Base-by-base conservation (phyloP, 2,113 vertebrate genomes). In the Martes martes region DNA sequence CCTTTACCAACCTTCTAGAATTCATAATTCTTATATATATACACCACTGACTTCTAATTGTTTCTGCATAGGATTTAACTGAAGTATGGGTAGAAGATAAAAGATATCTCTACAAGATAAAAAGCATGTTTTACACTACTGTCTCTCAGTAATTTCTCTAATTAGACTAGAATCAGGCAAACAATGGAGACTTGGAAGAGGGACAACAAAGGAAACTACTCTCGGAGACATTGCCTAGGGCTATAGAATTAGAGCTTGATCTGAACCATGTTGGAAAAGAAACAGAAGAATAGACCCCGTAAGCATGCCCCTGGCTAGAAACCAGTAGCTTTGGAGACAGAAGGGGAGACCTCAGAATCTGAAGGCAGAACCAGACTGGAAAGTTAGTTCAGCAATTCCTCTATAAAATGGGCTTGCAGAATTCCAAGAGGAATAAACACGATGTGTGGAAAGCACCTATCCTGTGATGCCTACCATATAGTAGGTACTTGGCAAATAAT, bases 31-130 rank as follows among this genome's bases (percentile, higher is more conserved):
- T 42, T 45, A 71, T 8, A 24, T 39, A 55, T 59, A 33, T 55
- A 33, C 55, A 39, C 13, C 16, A 74, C 11, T 50, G 57, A 61
- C 33, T 82, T 11, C 10, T 80, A 52, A 61, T 69, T 85, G 47
- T 33, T 52, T 94, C 86, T 95, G n/a, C 93, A 4, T 92, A 84
- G 94, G 47, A 86, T 81, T 90, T 95, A 89, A 78, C 81, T 87
- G 1, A 96, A 92, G 26, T 59, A 14, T 63, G 45, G 16, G 65
- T n/a, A n/a, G 3, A n/a, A 69, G 33, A 69, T 18, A 69, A 69
- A 69, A 69, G 65, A 11, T 50, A 16, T 50, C 45, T 18, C 15
- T 50, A 50, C 28, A 79, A 50, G 76, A 50, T 45, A 28, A 86
- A 87, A 91, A 84, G 31, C 14, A 13, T 26, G 71, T 74, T 47